A percentile compares a stretch with the other conserved stretches of the same genome.
These are phyloP conservation scores for Acanthopleura granulata DNA, from an alignment of 2,888 invertebrate species.

Conservation along the genomic window DNA sequence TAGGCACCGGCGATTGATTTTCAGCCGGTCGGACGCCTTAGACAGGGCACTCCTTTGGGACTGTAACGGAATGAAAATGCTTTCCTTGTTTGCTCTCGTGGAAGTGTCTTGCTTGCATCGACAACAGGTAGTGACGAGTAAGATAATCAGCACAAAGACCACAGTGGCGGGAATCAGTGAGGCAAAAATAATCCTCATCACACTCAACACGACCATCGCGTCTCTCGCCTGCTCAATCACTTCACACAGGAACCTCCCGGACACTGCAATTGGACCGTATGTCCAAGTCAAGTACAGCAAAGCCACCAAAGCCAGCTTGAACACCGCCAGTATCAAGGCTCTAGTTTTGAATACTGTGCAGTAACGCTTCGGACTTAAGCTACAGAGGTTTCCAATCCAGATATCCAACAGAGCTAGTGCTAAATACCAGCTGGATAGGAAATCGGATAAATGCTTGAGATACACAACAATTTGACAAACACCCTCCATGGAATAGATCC, in stretches of 20 bases:
- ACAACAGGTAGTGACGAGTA: background rate
- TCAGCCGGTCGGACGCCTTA: background rate
- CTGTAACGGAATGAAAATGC: slow-evolving; percentile 9
- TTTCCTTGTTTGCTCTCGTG: background rate
- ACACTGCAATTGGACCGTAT: background rate
- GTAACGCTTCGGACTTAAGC: slow-evolving; percentile 4
- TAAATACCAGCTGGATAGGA: slow-evolving; percentile 17
- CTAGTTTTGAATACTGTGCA: slow-evolving; percentile 17
- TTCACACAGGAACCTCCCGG: background rate
- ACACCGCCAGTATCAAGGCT: slow-evolving; percentile 9
- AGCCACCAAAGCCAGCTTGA: slow-evolving; percentile 12
- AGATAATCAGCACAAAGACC: background rate
- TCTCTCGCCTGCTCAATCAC: background rate
- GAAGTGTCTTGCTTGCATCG: background rate
- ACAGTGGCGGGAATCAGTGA: background rate
- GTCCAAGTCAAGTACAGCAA: slow-evolving; percentile 19
- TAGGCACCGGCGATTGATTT: slow-evolving; percentile 5
- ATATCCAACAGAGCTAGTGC: slow-evolving; percentile 8
- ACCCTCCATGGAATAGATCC: slow-evolving; percentile 5
- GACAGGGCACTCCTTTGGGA: background rate
- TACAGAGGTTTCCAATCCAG: background rate
- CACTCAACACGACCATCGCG: background rate
- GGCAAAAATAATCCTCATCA: slow-evolving; percentile 9
- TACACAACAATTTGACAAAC: slow-evolving; percentile 15
- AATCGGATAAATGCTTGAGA: slow-evolving; percentile 11